Base-by-base conservation (phyloP, 37 sponge, comb jelly and placozoan species). In the Theonella swinhoei region DNA sequence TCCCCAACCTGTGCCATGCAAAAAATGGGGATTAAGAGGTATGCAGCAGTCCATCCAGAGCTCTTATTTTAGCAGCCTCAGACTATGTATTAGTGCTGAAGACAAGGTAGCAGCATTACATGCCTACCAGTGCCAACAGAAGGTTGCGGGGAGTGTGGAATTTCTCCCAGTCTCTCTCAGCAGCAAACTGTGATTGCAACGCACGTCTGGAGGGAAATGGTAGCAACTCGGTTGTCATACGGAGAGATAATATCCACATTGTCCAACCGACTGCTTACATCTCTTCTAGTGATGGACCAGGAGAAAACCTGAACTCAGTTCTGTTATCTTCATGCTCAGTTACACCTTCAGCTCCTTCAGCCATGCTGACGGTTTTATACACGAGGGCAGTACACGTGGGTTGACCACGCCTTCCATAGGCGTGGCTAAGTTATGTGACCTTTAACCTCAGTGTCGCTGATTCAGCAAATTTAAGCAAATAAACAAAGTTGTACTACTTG, bases 1-100 rank as follows among this genome's bases (percentile, higher is more conserved):
- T 92, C 93, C 41, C 93, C 93, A 38, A 88, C 86, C 91, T 91
- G n/a, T n/a, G n/a, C n/a, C n/a, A n/a, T n/a, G 30, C 24, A 70
- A 32, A 41, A 20, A 63, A 79, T 14, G 33, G 42, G 19, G 22
- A 17, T 7, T 8, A 34, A 64, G n/a, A n/a, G 2, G 2, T 19
- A 66, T 7, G 8, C 28, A 66, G 8, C 68, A 66, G n/a, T 66
- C n/a, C n/a, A n/a, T n/a, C n/a, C n/a, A n/a, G n/a, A n/a, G n/a
- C n/a, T n/a, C n/a, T n/a, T n/a, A n/a, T n/a, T n/a, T n/a, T n/a
- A n/a, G n/a, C n/a, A n/a, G n/a, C 11, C 11, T 19, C 60, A 11
- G 11, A 61, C 33, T 33, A 58, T 31, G 19, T 58, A 58, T 58
- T 58, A 11, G 19, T 19, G 19, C 62, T 34, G n/a, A 2, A 78